Evolutionary conservation across 2,113 vertebrate genomes (phyloP).

Genomic region (Bujurquina vittata): DNA sequence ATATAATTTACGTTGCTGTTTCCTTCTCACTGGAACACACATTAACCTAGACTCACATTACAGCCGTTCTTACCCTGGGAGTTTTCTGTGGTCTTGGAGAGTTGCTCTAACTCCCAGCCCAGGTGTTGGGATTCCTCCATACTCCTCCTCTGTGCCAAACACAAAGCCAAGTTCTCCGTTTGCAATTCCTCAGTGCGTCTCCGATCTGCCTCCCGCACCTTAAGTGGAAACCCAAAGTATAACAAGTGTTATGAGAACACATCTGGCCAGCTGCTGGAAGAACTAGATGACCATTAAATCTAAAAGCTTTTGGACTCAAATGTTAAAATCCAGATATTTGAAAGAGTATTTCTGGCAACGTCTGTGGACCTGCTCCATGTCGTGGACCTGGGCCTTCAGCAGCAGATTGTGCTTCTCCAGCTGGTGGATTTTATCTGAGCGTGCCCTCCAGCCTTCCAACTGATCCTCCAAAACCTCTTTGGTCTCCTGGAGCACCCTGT

Average conservation of each 20-base stretch:
- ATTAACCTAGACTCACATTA: background rate
- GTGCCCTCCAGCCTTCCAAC: constrained; percentile 88
- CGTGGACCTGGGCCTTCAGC: constrained; percentile 90
- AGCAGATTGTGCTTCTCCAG: constrained; percentile 95
- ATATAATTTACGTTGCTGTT: background rate
- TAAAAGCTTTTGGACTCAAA: background rate
- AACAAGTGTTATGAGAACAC: background rate
- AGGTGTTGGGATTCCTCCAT: constrained; percentile 92
- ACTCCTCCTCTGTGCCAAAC: constrained; percentile 91
- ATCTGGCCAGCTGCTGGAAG: background rate
- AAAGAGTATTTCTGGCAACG: background rate
- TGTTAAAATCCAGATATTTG: background rate
- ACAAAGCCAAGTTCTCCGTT: constrained; percentile 91
- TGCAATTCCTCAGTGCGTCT: constrained; percentile 89
- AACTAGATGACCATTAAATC: background rate
- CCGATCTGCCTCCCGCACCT: constrained; percentile 88
- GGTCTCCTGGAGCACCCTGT: constrained; percentile 96
- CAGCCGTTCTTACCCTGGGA: constrained; percentile 81
- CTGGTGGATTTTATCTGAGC: constrained; percentile 96
- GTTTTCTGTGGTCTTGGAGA: constrained; percentile 86
- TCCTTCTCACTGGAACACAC: background rate
- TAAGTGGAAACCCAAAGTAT: constrained; percentile 11
- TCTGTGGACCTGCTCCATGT: constrained; percentile 92
- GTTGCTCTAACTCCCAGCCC: constrained; percentile 93
- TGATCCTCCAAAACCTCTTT: constrained; percentile 97